These are phyloP conservation scores for Lottia gigantea DNA, from an alignment of 2,888 invertebrate genomes.

Conservation along the genomic window DNA sequence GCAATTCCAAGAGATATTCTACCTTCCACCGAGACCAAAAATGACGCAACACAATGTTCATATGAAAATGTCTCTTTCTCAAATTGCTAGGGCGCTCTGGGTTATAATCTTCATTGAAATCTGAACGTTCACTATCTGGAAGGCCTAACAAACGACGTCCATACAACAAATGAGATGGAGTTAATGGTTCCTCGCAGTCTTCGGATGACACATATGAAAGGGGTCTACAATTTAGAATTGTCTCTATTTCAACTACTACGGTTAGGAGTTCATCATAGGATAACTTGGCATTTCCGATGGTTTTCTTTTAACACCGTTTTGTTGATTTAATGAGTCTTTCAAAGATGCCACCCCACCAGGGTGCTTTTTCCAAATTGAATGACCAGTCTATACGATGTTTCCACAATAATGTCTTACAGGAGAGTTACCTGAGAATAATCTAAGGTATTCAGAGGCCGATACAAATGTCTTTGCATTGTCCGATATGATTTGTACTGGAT, in stretches of 20 bases:
- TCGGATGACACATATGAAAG: neutral
- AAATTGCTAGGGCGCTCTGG: neutral
- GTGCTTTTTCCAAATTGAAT: neutral
- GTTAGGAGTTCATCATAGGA: too few species aligned
- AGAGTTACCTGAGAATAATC: neutral
- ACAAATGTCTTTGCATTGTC: neutral
- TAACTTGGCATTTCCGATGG: neutral
- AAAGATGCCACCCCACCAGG: slow-evolving; percentile 1
- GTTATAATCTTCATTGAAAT: neutral
- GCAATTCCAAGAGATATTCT: neutral
- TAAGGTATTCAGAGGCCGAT: neutral
- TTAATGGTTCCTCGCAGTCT: neutral
- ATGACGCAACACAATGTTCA: neutral
- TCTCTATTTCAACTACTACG: neutral
- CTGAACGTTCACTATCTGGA: neutral
- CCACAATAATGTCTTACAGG: neutral
- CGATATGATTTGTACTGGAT: neutral
- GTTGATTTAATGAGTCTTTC: neutral
- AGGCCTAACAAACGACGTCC: neutral
- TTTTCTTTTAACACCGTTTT: neutral
- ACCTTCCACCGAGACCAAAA: neutral
- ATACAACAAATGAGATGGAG: neutral
- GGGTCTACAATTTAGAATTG: neutral
- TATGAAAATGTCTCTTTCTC: neutral
- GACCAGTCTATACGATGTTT: neutral